Percentiles rank a stretch among this genome's conserved stretches.
phyloP scores from a whole-genome alignment of 2,888 invertebrate genomes.

The Labia minor region DNA sequence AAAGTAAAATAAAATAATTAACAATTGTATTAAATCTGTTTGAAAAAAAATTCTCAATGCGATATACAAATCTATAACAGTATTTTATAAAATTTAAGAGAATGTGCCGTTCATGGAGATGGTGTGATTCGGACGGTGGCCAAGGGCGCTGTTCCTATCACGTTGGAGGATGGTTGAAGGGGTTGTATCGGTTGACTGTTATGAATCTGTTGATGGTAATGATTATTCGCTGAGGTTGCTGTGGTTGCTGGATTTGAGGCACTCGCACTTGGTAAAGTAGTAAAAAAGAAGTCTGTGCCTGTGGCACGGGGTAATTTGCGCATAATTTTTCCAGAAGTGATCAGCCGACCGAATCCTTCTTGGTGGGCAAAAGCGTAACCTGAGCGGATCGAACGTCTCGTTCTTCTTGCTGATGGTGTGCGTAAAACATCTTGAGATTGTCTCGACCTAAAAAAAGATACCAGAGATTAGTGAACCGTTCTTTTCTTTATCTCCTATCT shows the following conservation, averaged over 20 bases:
- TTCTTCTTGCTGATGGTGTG: conserved; percentile 78
- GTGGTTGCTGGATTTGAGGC: background rate
- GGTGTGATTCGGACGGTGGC: conserved; percentile 7
- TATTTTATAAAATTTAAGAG: background rate
- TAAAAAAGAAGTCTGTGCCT: conserved; percentile 60
- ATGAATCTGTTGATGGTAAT: background rate
- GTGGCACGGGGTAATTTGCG: conserved; percentile 57
- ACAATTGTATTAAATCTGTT: too few species aligned
- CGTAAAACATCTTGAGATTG: conserved; percentile 68
- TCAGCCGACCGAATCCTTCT: conserved; percentile 92
- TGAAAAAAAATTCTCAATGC: too few species aligned
- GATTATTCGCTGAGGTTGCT: background rate
- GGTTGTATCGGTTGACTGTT: background rate
- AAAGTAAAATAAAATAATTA: background rate
- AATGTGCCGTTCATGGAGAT: background rate
- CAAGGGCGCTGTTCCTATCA: background rate
- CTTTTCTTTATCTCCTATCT: too few species aligned
- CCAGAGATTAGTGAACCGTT: background rate
- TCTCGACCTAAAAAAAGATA: conserved; percentile 44
- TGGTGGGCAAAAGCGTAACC: conserved; percentile 99
- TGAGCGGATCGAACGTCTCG: conserved; percentile 82
- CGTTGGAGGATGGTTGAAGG: background rate
- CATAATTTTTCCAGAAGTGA: conserved; percentile 96
- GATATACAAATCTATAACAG: background rate
- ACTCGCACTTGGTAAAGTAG: conserved; percentile 31